Conservation (phyloP, 2,797 vertebrate species). For the Pogoniulus pusillus region DNA sequence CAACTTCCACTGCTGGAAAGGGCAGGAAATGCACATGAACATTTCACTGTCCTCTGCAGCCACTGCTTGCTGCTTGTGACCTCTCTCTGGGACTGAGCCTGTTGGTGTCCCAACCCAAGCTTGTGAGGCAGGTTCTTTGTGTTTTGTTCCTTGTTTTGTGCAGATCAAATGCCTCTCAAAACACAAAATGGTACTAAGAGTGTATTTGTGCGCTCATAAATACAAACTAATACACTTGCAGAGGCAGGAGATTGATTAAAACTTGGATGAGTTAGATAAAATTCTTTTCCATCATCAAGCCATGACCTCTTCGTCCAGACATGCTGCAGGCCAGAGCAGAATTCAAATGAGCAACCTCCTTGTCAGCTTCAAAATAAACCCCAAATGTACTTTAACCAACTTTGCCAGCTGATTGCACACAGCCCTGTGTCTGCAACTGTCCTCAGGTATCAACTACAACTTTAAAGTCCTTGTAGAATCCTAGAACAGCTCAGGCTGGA, state of each 20-base stretch:
- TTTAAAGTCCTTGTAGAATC: no score
- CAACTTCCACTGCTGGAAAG: not conserved
- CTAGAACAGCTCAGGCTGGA: no score
- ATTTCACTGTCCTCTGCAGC: not conserved
- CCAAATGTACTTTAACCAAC: not conserved
- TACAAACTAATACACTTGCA: not conserved
- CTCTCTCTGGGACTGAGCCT: rapidly evolving
- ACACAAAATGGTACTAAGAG: not conserved
- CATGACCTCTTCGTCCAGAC: not conserved
- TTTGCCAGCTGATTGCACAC: not conserved
- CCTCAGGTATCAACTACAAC: no score
- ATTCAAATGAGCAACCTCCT: not conserved
- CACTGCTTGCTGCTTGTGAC: not conserved
- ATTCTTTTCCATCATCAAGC: constrained; percentile 7
- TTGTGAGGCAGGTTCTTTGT: not conserved
- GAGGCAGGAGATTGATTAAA: not conserved
- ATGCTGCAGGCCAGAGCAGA: not conserved
- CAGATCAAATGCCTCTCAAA: not conserved
- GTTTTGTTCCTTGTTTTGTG: not conserved
- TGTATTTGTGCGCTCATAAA: not conserved
- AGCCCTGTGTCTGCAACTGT: no score
- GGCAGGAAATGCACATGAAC: not conserved
- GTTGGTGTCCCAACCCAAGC: not conserved
- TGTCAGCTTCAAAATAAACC: not conserved
- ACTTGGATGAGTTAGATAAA: not conserved